Evolutionary conservation across 2,797 vertebrate genomes (phyloP).

Genomic region (Pelochelys cantorii): DNA sequence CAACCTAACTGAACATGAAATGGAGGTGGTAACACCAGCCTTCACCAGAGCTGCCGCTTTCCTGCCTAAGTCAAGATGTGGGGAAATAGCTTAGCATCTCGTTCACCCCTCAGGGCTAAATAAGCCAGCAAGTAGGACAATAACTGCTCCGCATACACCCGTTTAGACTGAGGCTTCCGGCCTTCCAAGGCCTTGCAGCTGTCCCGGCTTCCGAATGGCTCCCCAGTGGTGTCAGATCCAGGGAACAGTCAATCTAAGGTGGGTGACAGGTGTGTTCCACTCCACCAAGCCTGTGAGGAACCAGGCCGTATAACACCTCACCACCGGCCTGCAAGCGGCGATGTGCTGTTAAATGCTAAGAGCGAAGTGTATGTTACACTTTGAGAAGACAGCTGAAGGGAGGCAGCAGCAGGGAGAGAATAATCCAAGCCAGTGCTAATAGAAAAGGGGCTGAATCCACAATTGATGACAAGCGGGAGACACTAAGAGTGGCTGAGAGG

Average conservation of each 20-base stretch:
- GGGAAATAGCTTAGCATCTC: not conserved
- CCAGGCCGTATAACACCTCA: not conserved
- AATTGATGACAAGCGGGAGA: not conserved
- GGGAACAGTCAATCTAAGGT: not conserved
- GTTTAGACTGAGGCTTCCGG: not conserved
- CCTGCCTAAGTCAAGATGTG: not conserved
- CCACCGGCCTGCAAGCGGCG: not conserved
- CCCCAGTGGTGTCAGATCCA: not conserved
- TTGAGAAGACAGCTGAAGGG: not conserved
- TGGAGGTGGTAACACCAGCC: not conserved
- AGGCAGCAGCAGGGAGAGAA: not conserved
- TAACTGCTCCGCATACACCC: accelerated
- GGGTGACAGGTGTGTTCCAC: not conserved
- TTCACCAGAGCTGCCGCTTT: not conserved
- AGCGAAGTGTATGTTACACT: not conserved
- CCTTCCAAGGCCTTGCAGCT: not conserved
- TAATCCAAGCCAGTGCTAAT: not conserved
- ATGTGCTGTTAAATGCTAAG: not conserved
- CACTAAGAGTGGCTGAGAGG: not conserved
- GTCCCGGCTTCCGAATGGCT: not conserved
- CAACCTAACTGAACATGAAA: not conserved
- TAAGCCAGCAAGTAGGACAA: not conserved
- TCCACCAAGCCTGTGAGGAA: not conserved
- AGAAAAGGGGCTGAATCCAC: not conserved
- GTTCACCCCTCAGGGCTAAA: not conserved